Evolutionary conservation across 2,888 invertebrate species (phyloP).

Genomic region (Atherix ibis): DNA sequence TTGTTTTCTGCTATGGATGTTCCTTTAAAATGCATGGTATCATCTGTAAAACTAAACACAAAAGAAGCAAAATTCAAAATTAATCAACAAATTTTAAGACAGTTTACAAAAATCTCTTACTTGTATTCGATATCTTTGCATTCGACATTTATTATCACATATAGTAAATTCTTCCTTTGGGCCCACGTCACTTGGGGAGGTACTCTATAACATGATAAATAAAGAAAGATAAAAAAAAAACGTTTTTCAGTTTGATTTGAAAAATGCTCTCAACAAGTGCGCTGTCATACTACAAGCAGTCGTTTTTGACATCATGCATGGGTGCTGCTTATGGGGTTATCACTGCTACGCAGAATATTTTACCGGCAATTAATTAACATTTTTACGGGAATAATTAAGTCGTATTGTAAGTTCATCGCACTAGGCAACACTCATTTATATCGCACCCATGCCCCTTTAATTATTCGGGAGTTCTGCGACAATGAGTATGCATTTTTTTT

Average conservation of each 20-base stretch:
- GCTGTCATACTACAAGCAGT: no score
- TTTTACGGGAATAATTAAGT: no score
- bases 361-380: no score
- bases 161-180: slow-evolving; percentile 67
- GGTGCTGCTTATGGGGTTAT: no score
- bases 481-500: no score
- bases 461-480: no score
- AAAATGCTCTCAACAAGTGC: no score
- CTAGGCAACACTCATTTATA: no score
- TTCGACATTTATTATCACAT: slow-evolving; percentile 81
- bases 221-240: slow-evolving; percentile 2
- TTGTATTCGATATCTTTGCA: slow-evolving; percentile 71
- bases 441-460: no score
- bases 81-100: not conserved
- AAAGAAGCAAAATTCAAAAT: not conserved
- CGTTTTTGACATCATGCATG: no score
- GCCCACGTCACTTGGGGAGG: slow-evolving; percentile 90
- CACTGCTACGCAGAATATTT: no score
- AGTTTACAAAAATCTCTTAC: slow-evolving; percentile 35
- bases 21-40: slow-evolving; percentile 68
- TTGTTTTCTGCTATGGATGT: slow-evolving; percentile 70
- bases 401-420: no score
- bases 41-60: slow-evolving; percentile 45
- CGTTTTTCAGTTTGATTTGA: not conserved
- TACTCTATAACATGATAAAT: slow-evolving; percentile 18